Conservation (phyloP, 2,888 invertebrate species). For the Scaptomyza polygonia region DNA sequence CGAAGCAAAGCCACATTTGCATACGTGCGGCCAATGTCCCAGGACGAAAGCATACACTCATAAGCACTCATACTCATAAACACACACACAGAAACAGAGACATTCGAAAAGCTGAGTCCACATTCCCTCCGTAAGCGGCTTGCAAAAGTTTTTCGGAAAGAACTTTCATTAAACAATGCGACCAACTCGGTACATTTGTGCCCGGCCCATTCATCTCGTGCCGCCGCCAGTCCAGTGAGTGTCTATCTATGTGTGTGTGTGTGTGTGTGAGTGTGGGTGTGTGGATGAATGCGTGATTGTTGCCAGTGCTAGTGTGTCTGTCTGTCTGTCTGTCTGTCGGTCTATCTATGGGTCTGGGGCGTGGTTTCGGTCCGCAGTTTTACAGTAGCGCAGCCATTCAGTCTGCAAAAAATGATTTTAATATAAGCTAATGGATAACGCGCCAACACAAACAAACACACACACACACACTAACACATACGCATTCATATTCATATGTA, state of each 20-base stretch:
- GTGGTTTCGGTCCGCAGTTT: constrained; percentile 38
- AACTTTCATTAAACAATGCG: constrained; percentile 80
- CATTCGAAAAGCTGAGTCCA: constrained; percentile 31
- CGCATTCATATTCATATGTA: constrained; percentile 23
- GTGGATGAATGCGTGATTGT: constrained; percentile 9
- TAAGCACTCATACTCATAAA: constrained; percentile 14
- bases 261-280: constrained; percentile 1
- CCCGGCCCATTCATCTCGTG: constrained; percentile 59
- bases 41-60: constrained; percentile 35
- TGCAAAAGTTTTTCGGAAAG: constrained; percentile 76
- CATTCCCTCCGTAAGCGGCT: constrained; percentile 39
- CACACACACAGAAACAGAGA: constrained; percentile 3
- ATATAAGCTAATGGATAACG: constrained; percentile 79
- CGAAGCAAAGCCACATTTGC: constrained; percentile 54
- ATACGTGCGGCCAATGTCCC: constrained; percentile 64
- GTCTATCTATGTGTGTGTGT: constrained; percentile 4
- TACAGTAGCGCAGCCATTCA: constrained; percentile 64
- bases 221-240: constrained; percentile 43
- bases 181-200: constrained; percentile 69
- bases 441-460: constrained; percentile 61
- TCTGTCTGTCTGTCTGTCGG: constrained; percentile 40
- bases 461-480: constrained; percentile 22
- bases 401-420: constrained; percentile 77
- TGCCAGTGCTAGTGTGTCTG: constrained; percentile 34
- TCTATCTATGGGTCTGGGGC: constrained; percentile 33